phyloP scores from a whole-genome alignment of 2,888 invertebrate genomes.

The Agrypnus murinus region DNA sequence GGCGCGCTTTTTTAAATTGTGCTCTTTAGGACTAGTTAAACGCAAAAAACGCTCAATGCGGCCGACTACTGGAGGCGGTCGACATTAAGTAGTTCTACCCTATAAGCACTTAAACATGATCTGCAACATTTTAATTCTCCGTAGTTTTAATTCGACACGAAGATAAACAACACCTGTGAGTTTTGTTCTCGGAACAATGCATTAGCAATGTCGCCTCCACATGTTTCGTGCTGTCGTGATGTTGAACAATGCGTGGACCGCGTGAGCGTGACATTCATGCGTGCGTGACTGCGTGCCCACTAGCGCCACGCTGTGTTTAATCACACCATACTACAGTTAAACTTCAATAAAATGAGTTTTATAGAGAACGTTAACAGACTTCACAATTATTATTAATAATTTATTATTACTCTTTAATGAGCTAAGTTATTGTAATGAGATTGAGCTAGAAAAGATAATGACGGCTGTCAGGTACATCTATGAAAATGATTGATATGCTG shows the following conservation, averaged over 20 bases:
- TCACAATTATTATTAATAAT: conserved; percentile 12
- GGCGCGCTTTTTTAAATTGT: too few species aligned
- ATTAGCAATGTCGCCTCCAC: conserved; percentile 33
- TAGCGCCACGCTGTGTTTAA: conserved; percentile 31
- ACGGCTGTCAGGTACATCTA: too few species aligned
- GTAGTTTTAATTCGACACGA: conserved; percentile 30
- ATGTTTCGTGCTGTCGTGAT: conserved; percentile 32
- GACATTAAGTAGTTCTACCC: too few species aligned
- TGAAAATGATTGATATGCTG: too few species aligned
- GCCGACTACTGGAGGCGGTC: too few species aligned
- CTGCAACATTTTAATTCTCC: conserved; percentile 14
- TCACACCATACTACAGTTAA: conserved; percentile 14
- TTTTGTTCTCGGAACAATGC: conserved; percentile 33
- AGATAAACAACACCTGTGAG: conserved; percentile 37
- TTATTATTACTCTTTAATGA: too few species aligned
- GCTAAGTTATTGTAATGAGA: too few species aligned
- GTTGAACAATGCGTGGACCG: conserved; percentile 33
- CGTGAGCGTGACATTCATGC: conserved; percentile 35
- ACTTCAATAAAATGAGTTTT: conserved; percentile 16
- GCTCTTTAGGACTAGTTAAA: too few species aligned
- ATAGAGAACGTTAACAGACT: neutral
- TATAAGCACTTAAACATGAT: neutral
- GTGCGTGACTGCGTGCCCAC: conserved; percentile 39
- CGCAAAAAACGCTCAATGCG: too few species aligned
- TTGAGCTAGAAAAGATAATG: too few species aligned